These are phyloP conservation scores for Mechanitis messenoides DNA, from an alignment of 2,888 invertebrate genomes.

Conservation along the genomic window DNA sequence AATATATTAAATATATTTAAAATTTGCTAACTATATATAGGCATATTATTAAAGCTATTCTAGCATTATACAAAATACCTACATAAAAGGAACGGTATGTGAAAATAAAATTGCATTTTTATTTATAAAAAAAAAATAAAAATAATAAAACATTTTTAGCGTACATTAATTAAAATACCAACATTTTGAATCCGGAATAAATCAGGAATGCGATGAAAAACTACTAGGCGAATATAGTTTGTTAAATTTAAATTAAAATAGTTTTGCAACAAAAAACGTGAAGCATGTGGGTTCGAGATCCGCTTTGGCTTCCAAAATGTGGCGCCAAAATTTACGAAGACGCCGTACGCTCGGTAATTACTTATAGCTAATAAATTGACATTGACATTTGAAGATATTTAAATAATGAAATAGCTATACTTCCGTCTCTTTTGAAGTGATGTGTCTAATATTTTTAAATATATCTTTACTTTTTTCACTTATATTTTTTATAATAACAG, in stretches of 20 bases:
- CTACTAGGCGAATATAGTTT: constrained; percentile 23
- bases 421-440: too few species aligned
- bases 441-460: too few species aligned
- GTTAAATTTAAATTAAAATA: constrained; percentile 30
- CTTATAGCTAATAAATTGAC: constrained; percentile 25
- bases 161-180: constrained; percentile 26
- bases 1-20: too few species aligned
- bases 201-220: constrained; percentile 29
- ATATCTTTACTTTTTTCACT: too few species aligned
- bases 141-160: constrained; percentile 4
- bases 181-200: constrained; percentile 21
- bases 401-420: too few species aligned
- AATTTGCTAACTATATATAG: constrained; percentile 44
- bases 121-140: not conserved
- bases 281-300: constrained; percentile 39
- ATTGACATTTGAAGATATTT: not conserved
- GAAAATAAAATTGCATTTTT: not conserved
- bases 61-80: constrained; percentile 5
- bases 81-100: too few species aligned
- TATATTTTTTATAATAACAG: not conserved
- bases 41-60: constrained; percentile 48
- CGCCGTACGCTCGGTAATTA: constrained; percentile 35
- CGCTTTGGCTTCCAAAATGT: constrained; percentile 43
- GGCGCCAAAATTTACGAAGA: constrained; percentile 58
- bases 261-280: constrained; percentile 26